Evolutionary conservation across 2,888 invertebrate genomes (phyloP).

Genomic region (Metopia argyrocephala): DNA sequence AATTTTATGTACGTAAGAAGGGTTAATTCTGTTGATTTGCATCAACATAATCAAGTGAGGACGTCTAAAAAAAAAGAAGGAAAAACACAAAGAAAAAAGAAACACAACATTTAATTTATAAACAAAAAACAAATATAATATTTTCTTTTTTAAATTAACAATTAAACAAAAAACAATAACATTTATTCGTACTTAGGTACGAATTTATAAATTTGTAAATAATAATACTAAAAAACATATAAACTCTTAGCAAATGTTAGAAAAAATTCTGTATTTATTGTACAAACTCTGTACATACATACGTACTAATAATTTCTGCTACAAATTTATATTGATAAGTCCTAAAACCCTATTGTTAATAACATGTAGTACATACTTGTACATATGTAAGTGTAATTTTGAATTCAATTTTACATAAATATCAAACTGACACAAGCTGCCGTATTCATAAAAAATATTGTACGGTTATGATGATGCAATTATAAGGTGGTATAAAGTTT

Average conservation of each 20-base stretch:
- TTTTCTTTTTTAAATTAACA: conserved; percentile 47
- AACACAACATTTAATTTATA: conserved; percentile 58
- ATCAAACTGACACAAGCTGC: too few relatives aligned
- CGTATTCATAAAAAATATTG: too few relatives aligned
- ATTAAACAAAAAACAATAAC: conserved; percentile 24
- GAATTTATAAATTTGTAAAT: conserved; percentile 10
- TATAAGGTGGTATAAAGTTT: too few relatives aligned
- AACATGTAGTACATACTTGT: too few relatives aligned
- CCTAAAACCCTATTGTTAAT: too few relatives aligned
- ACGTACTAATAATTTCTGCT: too few relatives aligned
- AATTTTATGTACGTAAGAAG: conserved; percentile 2
- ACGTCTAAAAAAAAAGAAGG: conserved; percentile 75
- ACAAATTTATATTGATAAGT: too few relatives aligned
- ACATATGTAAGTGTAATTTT: too few relatives aligned
- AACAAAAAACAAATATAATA: conserved; percentile 42
- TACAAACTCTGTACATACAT: too few relatives aligned
- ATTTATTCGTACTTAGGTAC: not conserved
- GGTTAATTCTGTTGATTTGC: conserved; percentile 66
- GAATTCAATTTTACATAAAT: too few relatives aligned
- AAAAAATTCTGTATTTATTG: too few relatives aligned
- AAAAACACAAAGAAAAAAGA: conserved; percentile 62
- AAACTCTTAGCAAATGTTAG: not conserved
- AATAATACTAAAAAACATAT: not conserved
- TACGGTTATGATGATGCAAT: too few relatives aligned
- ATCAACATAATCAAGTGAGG: conserved; percentile 73